Base-by-base conservation (phyloP, 1,140 invertebrate species). In the Polypedilum pembai region DNA sequence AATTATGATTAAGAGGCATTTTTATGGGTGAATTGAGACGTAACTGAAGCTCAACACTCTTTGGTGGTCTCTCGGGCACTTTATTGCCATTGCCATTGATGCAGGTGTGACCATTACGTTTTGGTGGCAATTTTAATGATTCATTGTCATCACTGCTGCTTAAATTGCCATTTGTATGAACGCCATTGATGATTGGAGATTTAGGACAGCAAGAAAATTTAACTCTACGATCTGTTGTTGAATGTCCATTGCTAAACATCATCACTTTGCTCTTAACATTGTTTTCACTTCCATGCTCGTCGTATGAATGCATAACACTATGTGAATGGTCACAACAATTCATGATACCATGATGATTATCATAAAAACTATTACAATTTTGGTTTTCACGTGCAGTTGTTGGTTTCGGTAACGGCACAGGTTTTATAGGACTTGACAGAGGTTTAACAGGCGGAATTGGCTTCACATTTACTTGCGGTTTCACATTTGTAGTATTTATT, bases 141-240 rank as follows among this genome's bases (percentile, higher is more conserved):
- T 84, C 83, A 41, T 84, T 82, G 69, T 82, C 80, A 0, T 83
- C 81, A 15, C 80, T 76, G 75, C 83, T 82, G 33, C 82, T 82
- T 8, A 69, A 10, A 41, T 84, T 82, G 65, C 82, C 83, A 41
- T 83, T 82, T 12, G 78, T 79, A 76, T 77, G 81, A 8, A 81
- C 80, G 74, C 84, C 84, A 7, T 80, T 79, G 78, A 84, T 83
- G 8, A 66, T 74, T 73, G 17, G 73, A 7, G 76, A 40, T 83
- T 88, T 88, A 45, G 84, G 84, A 76, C 88, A 89, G 78, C 87
- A 89, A 41, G 87, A 88, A 78, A 89, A 89, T 79, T 88, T 85
- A 66, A 87, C 86, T 80, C 88, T 88, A 74, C 88, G 84, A 80
- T 89, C 87, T 7, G 89, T 85, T 0, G 88, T 89, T 4, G 87